phyloP scores from a whole-genome alignment of 2,113 vertebrate species.

The Hypanus sabinus region DNA sequence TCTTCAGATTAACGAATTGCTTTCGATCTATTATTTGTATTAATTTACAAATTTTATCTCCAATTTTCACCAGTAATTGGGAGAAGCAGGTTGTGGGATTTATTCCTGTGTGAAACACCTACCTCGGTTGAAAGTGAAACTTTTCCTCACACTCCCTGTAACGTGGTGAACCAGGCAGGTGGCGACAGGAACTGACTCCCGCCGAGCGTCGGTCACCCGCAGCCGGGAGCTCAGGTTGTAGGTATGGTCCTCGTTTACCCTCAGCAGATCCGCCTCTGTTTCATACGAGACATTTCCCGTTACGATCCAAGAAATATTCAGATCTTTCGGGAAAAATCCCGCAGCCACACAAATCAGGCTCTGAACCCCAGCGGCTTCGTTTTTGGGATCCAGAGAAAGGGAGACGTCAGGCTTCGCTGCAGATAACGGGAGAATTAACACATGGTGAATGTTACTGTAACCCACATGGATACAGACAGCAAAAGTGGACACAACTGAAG shows the following conservation, averaged over 20 bases:
- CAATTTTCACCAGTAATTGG: background rate
- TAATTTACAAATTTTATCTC: too few relatives aligned
- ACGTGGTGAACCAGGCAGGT: background rate
- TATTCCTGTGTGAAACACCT: background rate
- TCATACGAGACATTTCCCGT: background rate
- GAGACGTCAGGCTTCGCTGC: constrained; percentile 7
- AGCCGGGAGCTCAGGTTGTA: constrained; percentile 25
- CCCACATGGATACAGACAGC: background rate
- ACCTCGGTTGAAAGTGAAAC: background rate
- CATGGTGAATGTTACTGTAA: too few relatives aligned
- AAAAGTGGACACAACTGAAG: too few relatives aligned
- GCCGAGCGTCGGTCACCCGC: background rate
- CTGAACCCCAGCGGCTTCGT: background rate
- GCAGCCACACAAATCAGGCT: background rate
- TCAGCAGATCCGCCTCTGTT: background rate
- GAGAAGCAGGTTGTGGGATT: background rate
- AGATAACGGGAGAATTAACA: background rate
- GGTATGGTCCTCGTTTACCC: background rate
- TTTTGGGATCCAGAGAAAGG: background rate
- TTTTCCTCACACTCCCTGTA: background rate
- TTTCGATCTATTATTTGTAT: too few relatives aligned
- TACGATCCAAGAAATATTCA: constrained; percentile 13
- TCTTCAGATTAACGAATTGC: too few relatives aligned
- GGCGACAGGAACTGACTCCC: background rate
- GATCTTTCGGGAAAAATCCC: background rate